phyloP scores from a whole-genome alignment of 2,113 vertebrate genomes.

The Gymnogyps californianus region DNA sequence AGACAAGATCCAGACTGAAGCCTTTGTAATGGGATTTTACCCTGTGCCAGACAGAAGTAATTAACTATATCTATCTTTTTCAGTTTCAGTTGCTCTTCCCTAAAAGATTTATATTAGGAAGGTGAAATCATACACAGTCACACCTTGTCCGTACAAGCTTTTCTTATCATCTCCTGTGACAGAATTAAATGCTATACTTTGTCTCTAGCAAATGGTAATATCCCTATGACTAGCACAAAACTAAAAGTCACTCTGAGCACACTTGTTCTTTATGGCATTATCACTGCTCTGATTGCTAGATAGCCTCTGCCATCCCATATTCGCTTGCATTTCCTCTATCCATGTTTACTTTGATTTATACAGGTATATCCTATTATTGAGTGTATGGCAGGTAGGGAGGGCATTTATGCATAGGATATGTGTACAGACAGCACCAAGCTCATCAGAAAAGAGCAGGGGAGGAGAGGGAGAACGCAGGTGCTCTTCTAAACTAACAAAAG shows the following conservation, averaged over 20 bases:
- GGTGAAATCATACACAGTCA: conserved; percentile 21
- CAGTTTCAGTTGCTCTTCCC: conserved; percentile 37
- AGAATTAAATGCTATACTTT: not conserved
- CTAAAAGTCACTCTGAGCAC: not conserved
- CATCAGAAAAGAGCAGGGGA: not conserved
- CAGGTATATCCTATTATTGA: not conserved
- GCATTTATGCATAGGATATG: not conserved
- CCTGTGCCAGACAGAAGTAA: conserved; percentile 44
- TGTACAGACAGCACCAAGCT: not conserved
- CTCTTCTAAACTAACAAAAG: not conserved
- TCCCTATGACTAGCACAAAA: not conserved
- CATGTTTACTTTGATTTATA: not conserved
- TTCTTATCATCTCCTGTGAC: not conserved
- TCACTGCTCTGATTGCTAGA: not conserved
- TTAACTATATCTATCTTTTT: conserved; percentile 55
- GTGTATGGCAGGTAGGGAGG: not conserved
- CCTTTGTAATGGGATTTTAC: conserved; percentile 43
- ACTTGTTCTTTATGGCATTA: not conserved
- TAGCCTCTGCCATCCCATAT: not conserved
- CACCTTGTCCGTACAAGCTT: not conserved
- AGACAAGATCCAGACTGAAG: conserved; percentile 33
- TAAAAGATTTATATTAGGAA: conserved; percentile 31
- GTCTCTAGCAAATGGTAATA: not conserved
- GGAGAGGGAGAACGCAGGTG: not conserved
- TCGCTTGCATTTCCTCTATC: not conserved